Conservation (phyloP, 64 coral and sea anemone species). For the Dendrophyllia cribrosa region DNA sequence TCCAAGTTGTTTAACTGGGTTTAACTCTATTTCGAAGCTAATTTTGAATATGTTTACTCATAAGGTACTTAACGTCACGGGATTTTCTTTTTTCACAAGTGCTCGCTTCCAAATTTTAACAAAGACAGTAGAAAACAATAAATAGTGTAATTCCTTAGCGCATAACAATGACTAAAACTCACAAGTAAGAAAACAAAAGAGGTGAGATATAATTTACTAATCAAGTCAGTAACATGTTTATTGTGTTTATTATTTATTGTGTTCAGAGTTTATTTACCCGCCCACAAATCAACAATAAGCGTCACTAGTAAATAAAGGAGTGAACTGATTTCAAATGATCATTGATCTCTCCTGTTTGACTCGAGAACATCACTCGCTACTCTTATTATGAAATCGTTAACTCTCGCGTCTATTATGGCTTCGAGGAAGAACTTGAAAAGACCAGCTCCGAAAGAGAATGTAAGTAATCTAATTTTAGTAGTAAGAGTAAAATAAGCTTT, state of each 20-base stretch:
- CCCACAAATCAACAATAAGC: not conserved
- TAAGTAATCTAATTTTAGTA: not conserved
- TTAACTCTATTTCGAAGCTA: too few species aligned
- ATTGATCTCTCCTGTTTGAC: not conserved
- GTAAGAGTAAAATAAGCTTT: not conserved
- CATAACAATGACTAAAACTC: not conserved
- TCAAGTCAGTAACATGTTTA: conserved; percentile 2
- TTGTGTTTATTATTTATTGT: too few species aligned
- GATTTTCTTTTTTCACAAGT: too few species aligned
- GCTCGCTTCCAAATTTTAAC: too few species aligned
- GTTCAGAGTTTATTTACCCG: not conserved
- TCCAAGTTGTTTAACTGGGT: too few species aligned
- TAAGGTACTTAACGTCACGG: too few species aligned
- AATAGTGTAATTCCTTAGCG: too few species aligned
- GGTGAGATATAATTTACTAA: conserved; percentile 32
- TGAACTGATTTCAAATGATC: not conserved
- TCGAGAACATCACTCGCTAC: not conserved
- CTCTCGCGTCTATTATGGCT: not conserved
- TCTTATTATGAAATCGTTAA: not conserved
- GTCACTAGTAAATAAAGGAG: not conserved
- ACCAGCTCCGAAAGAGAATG: not conserved
- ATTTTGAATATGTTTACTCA: too few species aligned
- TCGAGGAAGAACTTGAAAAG: not conserved
- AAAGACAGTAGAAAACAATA: too few species aligned
- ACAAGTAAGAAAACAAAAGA: not conserved